These are phyloP conservation scores for Siderastrea radians DNA, from an alignment of 92 coral and sea anemone genomes.

Conservation along the genomic window DNA sequence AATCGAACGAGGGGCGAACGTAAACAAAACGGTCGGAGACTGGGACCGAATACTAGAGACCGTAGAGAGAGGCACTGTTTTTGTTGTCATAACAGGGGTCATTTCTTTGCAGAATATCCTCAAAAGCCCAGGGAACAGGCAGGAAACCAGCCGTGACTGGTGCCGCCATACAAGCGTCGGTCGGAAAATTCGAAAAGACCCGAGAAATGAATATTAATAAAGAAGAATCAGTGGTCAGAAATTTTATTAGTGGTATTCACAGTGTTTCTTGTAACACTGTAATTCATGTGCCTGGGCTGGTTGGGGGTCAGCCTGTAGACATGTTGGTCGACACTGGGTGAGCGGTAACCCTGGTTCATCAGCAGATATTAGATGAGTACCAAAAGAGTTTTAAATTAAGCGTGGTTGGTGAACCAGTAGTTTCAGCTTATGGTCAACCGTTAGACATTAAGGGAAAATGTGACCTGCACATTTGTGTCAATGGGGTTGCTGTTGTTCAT, in stretches of 20 bases:
- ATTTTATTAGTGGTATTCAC: no score
- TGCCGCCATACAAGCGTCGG: no score
- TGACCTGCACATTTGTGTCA: slow-evolving; percentile 12
- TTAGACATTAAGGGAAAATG: slow-evolving; percentile 41
- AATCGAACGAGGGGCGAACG: neutral
- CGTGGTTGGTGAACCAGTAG: slow-evolving; percentile 30
- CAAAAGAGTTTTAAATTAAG: neutral
- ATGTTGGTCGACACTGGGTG: slow-evolving; percentile 42
- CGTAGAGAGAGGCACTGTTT: slow-evolving; percentile 7
- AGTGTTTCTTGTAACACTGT: no score
- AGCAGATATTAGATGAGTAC: slow-evolving; percentile 10
- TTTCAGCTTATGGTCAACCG: slow-evolving; percentile 57
- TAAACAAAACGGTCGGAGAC: slow-evolving; percentile 31
- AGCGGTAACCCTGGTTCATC: slow-evolving; percentile 52
- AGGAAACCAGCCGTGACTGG: slow-evolving; percentile 16
- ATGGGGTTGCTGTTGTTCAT: slow-evolving; percentile 34
- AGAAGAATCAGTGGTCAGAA: no score
- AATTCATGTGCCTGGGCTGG: no score
- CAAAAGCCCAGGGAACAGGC: neutral
- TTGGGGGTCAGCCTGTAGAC: no score
- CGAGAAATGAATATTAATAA: no score
- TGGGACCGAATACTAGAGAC: slow-evolving; percentile 10
- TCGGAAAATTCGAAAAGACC: no score
- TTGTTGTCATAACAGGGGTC: slow-evolving; percentile 29
- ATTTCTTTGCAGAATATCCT: slow-evolving; percentile 13